Conservation (phyloP, 1,140 invertebrate species). For the honey bee (Apis mellifera) region DNA sequence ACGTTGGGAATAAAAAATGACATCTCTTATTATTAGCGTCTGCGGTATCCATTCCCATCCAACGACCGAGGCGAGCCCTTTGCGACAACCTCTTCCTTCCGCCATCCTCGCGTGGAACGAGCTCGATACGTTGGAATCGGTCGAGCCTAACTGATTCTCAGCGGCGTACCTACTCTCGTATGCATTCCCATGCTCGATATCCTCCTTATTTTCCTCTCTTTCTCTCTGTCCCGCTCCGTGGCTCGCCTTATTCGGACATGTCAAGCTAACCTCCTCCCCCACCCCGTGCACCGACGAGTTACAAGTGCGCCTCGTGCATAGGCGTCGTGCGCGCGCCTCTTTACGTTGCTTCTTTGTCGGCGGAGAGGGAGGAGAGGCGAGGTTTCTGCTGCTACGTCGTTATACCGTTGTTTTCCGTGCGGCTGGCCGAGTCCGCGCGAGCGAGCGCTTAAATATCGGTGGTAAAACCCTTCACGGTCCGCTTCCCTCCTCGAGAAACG, state of each 20-base stretch:
- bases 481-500: background rate
- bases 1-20: too few relatives aligned
- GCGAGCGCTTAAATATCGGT: conserved; percentile 1
- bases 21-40: too few relatives aligned
- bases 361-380: background rate
- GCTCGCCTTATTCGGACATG: conserved; percentile 66
- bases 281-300: conserved; percentile 14
- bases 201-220: conserved; percentile 41
- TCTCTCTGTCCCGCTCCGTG: conserved; percentile 33
- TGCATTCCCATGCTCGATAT: conserved; percentile 39
- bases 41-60: background rate
- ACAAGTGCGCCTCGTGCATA: conserved; percentile 44
- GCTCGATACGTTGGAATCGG: background rate
- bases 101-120: conserved; percentile 1
- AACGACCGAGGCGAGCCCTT: background rate
- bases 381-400: conserved; percentile 6
- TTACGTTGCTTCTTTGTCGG: conserved; percentile 34
- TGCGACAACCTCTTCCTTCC: conserved; percentile 1
- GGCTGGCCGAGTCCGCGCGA: conserved; percentile 17
- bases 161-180: conserved; percentile 8
- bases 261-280: conserved; percentile 8
- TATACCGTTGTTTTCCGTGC: conserved; percentile 42
- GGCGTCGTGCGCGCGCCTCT: conserved; percentile 27
- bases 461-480: conserved; percentile 26
- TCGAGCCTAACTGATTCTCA: background rate